Evolutionary conservation across 2,888 invertebrate genomes (phyloP), one percentile per base, ranked within the genome.

Genomic region (Hypselothyrea guttata): DNA sequence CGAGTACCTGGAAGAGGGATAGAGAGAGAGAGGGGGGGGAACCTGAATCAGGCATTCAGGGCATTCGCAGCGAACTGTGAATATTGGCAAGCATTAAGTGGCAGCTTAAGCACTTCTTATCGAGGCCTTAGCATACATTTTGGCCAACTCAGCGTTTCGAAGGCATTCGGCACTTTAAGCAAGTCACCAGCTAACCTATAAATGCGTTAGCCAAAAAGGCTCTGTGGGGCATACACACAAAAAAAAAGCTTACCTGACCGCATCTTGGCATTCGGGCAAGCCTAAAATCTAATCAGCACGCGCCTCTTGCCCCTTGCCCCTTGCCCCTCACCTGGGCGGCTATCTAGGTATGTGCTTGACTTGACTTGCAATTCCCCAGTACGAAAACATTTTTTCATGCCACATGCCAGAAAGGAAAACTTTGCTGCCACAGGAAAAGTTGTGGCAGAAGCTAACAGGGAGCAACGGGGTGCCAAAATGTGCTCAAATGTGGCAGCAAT

Each of bases 251-350:
- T 42, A 65, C 58, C 63, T 76, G 71, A 56, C 60, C 74, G 52
- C 70, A 57, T 61, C 44, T 54, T 61, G 40, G 54, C 28, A 55
- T 46, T 41, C 38, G 55, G 54, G 54, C 54, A 59, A 57, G 57
- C 34, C 52, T 35, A 58, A 82, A 83, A 83, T 79, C 83, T 79
- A 79, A 79, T 79, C 76, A 74, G 66, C 75, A 71, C 63, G 64
- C 59, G 75, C 67, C 61, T 65, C 55, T 63, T 59, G n/a, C n/a
- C n/a, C n/a, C n/a, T n/a, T n/a, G n/a, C n/a, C n/a, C n/a, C n/a
- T n/a, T n/a, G n/a, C n/a, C 56, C 31, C 77, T 41, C 47, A 52
- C 42, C 60, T 70, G 44, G 12, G 41, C 41, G 37, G 5, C 22
- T 12, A 8, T 42, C 35, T 35, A 31, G 66, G 30, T 54, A 44